phyloP scores from a whole-genome alignment of 2,888 invertebrate genomes.

The Drosophila pseudotakahashii region DNA sequence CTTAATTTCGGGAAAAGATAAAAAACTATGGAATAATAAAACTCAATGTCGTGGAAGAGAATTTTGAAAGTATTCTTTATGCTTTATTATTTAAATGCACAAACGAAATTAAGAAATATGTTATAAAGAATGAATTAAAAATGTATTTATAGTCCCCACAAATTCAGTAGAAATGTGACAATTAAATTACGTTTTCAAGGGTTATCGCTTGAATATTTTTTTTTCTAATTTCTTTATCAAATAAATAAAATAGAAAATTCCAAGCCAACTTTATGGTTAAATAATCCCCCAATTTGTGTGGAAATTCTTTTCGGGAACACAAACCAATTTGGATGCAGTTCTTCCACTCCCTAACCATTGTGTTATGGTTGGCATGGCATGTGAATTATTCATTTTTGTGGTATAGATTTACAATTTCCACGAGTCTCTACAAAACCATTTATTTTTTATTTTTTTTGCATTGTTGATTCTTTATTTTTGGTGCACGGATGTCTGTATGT shows the following conservation, averaged over 20 bases:
- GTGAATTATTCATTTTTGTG: constrained; percentile 72
- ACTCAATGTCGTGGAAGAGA: constrained; percentile 7
- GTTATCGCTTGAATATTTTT: too few species aligned
- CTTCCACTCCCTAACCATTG: constrained; percentile 18
- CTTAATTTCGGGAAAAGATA: constrained; percentile 4
- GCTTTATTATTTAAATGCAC: neutral
- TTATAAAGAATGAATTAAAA: neutral
- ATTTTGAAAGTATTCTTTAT: neutral
- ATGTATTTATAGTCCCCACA: neutral
- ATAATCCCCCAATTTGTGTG: constrained; percentile 21
- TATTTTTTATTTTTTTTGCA: constrained; percentile 15
- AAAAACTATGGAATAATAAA: constrained; percentile 13
- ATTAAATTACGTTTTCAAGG: too few species aligned
- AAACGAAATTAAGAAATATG: neutral
- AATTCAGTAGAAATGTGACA: neutral
- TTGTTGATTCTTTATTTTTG: constrained; percentile 33
- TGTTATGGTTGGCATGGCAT: constrained; percentile 32
- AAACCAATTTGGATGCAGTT: constrained; percentile 40
- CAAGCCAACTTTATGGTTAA: constrained; percentile 3
- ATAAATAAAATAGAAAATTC: neutral
- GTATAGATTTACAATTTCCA: constrained; percentile 73
- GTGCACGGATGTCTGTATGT: neutral
- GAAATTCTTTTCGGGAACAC: constrained; percentile 34
- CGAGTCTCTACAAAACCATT: constrained; percentile 33
- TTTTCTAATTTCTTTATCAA: neutral